phyloP scores from a whole-genome alignment of 23 tunicate species.

The Ascidia mentula region DNA sequence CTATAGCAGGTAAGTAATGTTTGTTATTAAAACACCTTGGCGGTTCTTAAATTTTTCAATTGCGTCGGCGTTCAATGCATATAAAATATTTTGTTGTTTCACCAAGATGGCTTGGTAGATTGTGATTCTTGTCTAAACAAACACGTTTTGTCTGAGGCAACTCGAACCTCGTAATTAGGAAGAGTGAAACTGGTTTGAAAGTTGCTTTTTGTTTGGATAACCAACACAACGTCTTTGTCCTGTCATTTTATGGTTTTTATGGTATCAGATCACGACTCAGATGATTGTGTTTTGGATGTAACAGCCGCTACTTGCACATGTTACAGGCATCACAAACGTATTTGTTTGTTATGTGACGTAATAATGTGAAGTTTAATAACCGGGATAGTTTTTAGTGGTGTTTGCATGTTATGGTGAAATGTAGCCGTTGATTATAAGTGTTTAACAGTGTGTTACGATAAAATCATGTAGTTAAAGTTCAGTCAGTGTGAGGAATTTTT shows the following conservation, averaged over 20 bases:
- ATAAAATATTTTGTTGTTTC: too few relatives aligned
- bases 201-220: slow-evolving; percentile 4
- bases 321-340: not conserved
- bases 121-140: not conserved
- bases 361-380: not conserved
- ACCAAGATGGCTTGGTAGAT: too few relatives aligned
- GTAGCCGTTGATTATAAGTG: too few relatives aligned
- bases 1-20: slow-evolving; percentile 38
- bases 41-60: not conserved
- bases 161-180: not conserved
- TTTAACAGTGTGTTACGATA: not conserved
- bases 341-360: not conserved
- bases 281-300: not conserved
- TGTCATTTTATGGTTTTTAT: not conserved
- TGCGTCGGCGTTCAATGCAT: not conserved
- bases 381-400: too few relatives aligned
- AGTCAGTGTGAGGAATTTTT: not conserved
- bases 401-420: too few relatives aligned
- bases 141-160: not conserved
- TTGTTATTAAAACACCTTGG: not conserved
- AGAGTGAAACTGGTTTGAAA: not conserved
- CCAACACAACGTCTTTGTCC: not conserved
- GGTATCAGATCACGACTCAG: not conserved
- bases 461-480: not conserved
- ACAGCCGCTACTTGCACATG: not conserved